Conservation (phyloP, 2,797 vertebrate species). For the Hozukius guyotensis region DNA sequence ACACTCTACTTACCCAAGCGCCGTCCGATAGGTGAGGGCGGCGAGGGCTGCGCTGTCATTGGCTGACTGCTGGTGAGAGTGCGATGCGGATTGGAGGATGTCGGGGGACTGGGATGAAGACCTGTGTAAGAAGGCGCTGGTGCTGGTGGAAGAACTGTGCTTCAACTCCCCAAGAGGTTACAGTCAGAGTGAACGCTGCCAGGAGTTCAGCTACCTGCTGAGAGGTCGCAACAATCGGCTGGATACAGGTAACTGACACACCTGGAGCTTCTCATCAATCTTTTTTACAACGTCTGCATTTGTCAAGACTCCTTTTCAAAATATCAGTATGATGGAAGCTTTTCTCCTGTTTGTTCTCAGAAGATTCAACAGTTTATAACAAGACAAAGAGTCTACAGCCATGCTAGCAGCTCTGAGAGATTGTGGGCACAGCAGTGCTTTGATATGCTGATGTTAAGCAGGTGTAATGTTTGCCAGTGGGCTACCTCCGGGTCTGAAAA, state of each 20-base stretch:
- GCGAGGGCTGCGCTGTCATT: constrained; percentile 75
- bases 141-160: constrained; percentile 91
- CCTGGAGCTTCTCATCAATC: neutral
- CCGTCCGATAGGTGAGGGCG: constrained; percentile 75
- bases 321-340: neutral
- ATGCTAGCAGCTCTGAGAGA: neutral
- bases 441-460: neutral
- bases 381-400: neutral
- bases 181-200: constrained; percentile 88
- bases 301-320: neutral
- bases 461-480: neutral
- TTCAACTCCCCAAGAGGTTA: constrained; percentile 83
- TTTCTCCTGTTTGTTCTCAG: neutral
- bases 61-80: constrained; percentile 81
- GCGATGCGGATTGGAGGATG: constrained; percentile 90
- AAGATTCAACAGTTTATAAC: neutral
- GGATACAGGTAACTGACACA: constrained; percentile 86
- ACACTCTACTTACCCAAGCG: constrained; percentile 40
- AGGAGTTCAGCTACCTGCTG: constrained; percentile 89
- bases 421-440: neutral
- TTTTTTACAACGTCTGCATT: neutral
- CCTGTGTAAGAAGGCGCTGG: constrained; percentile 89
- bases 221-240: constrained; percentile 81
- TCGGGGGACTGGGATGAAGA: constrained; percentile 95
- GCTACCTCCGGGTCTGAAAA: too few relatives aligned